phyloP scores from a whole-genome alignment of 2,797 vertebrate genomes.

The Salmo trutta region DNA sequence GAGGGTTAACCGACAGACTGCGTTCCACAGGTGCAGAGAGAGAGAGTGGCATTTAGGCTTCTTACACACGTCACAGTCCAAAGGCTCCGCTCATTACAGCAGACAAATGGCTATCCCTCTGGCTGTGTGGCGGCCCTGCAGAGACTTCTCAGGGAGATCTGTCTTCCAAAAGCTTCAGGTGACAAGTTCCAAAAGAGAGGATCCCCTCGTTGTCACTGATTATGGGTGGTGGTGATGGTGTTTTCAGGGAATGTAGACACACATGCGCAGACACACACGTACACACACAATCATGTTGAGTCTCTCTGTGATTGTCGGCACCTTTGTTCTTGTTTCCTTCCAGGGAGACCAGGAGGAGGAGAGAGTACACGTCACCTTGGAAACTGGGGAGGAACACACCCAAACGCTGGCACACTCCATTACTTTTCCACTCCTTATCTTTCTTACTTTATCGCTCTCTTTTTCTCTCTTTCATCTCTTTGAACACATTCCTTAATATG shows the following conservation, averaged over 20 bases:
- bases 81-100: neutral
- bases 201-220: neutral
- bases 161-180: neutral
- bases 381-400: neutral
- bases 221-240: neutral
- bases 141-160: neutral
- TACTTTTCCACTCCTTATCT: neutral
- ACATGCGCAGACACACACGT: neutral
- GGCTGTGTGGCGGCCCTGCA: neutral
- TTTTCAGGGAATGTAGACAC: neutral
- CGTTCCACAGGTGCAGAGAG: neutral
- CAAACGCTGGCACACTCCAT: neutral
- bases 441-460: neutral
- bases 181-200: neutral
- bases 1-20: neutral
- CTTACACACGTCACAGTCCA: slow-evolving; percentile 1
- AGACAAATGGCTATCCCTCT: slow-evolving; percentile 1
- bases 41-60: neutral
- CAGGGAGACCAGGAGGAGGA: slow-evolving; percentile 9
- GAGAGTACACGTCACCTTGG: slow-evolving; percentile 4
- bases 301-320: neutral
- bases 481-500: neutral
- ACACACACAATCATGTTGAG: neutral
- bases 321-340: slow-evolving; percentile 18
- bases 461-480: slow-evolving; percentile 5